Percentiles rank a stretch among this genome's conserved stretches.
These are phyloP conservation scores for Scomber colias DNA, from an alignment of 2,113 vertebrate genomes.

Conservation along the genomic window DNA sequence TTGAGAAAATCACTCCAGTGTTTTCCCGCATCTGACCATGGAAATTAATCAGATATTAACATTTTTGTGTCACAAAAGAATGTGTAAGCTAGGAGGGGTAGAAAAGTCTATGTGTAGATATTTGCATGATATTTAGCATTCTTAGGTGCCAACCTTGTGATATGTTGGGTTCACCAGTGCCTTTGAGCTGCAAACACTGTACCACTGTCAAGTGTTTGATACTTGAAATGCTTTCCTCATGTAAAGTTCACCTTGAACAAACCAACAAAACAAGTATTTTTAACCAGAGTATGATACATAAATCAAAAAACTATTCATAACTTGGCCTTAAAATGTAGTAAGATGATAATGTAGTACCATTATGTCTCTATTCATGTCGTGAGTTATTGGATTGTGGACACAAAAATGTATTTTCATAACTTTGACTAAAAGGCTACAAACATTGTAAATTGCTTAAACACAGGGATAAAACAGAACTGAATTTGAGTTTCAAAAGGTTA, in stretches of 20 bases:
- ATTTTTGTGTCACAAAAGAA: slow-evolving; percentile 10
- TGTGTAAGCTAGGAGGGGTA: slow-evolving; percentile 9
- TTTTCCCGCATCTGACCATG: slow-evolving; percentile 18
- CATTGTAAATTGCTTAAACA: background rate
- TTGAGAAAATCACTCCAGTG: background rate
- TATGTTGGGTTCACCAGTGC: slow-evolving; percentile 70
- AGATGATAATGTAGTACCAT: too few relatives aligned
- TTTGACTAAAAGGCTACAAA: slow-evolving; percentile 5
- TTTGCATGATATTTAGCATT: slow-evolving; percentile 41
- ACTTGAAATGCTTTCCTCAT: slow-evolving; percentile 43
- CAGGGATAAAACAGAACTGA: background rate
- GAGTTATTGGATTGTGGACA: background rate
- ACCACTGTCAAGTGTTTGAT: slow-evolving; percentile 32
- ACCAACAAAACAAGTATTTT: slow-evolving; percentile 35
- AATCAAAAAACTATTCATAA: background rate
- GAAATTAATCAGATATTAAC: background rate
- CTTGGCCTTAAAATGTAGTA: background rate
- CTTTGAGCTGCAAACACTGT: slow-evolving; percentile 60
- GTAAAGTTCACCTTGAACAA: slow-evolving; percentile 27
- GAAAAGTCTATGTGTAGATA: slow-evolving; percentile 37
- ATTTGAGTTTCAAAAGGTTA: background rate
- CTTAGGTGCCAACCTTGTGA: slow-evolving; percentile 36
- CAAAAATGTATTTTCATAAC: background rate
- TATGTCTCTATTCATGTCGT: background rate
- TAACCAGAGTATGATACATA: background rate